Evolutionary conservation across 2,888 invertebrate genomes (phyloP).

Genomic region (Poecilus cupreus): DNA sequence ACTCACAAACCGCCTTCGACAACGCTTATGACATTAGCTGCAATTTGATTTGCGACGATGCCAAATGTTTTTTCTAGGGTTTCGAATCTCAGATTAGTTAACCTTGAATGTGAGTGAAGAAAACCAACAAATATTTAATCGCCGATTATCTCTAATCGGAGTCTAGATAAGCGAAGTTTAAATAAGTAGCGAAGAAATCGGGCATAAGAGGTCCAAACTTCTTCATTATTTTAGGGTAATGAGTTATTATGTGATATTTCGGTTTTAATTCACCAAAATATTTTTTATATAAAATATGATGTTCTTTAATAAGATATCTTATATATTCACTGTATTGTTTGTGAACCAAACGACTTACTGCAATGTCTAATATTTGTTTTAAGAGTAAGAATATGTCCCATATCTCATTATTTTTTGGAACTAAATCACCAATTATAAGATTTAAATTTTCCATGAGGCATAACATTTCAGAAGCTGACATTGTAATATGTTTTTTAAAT

Average conservation of each 20-base stretch:
- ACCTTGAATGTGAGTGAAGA: neutral
- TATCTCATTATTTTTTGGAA: conserved; percentile 13
- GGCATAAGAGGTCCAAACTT: conserved; percentile 39
- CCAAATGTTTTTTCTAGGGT: neutral
- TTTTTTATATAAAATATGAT: conserved; percentile 46
- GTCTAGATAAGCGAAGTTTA: neutral
- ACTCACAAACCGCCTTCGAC: too few relatives aligned
- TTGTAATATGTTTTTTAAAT: conserved; percentile 19
- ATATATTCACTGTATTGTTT: conserved; percentile 6
- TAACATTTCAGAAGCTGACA: conserved; percentile 42
- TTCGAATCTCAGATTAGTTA: neutral
- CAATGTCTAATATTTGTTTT: conserved; percentile 39
- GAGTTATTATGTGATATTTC: conserved; percentile 44
- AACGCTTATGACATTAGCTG: neutral
- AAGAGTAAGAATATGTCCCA: conserved; percentile 36
- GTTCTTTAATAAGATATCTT: conserved; percentile 31
- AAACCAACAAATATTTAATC: neutral
- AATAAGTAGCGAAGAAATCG: neutral
- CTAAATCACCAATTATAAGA: conserved; percentile 24
- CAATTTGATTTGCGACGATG: neutral
- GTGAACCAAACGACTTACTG: neutral
- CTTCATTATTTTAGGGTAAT: conserved; percentile 29
- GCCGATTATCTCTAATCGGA: neutral
- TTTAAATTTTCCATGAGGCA: conserved; percentile 32
- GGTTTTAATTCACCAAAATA: conserved; percentile 39